Conservation (phyloP, 2,888 invertebrate genomes). For the Tinea pellionella region DNA sequence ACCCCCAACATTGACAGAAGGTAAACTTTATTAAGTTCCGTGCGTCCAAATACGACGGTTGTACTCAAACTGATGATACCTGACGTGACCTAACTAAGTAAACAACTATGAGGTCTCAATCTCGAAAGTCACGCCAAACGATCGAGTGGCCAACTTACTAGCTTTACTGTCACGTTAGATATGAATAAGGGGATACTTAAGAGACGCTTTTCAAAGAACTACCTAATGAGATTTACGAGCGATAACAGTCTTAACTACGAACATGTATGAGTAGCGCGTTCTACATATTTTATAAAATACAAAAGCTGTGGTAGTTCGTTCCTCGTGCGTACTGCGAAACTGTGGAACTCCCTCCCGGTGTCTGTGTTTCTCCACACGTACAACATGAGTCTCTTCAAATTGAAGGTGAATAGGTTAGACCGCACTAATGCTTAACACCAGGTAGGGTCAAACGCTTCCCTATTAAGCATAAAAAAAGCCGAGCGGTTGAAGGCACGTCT, state of each 20-base stretch:
- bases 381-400: too few species aligned
- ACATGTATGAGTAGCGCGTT: background rate
- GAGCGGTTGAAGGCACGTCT: too few species aligned
- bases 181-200: background rate
- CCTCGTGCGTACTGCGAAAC: too few species aligned
- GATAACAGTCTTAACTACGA: background rate
- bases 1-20: too few species aligned
- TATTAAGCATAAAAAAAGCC: too few species aligned
- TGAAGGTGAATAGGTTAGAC: too few species aligned
- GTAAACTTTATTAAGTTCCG: background rate
- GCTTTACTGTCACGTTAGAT: background rate
- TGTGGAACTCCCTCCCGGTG: too few species aligned
- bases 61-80: background rate
- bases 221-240: background rate
- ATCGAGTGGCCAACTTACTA: background rate
- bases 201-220: background rate
- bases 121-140: background rate
- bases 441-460: too few species aligned
- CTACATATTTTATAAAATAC: too few species aligned
- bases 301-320: too few species aligned
- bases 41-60: background rate
- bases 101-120: background rate
- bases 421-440: too few species aligned
- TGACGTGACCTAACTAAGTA: slow-evolving; percentile 1
- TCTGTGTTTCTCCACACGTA: too few species aligned